Evolutionary conservation across 1,140 invertebrate species (phyloP).

Genomic region (Rhopalosiphum maidis): DNA sequence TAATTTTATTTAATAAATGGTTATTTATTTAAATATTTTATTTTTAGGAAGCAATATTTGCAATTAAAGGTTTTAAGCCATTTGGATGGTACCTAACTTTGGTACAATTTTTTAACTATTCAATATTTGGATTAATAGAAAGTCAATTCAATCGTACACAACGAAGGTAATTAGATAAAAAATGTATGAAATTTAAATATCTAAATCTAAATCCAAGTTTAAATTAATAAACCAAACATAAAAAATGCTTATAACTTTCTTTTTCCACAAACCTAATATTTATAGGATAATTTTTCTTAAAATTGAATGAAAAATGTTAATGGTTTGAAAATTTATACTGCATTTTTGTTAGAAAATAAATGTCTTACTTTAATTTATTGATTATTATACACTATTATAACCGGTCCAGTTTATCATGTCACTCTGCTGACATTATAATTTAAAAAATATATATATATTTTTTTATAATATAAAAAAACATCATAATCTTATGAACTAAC

Average conservation of each 20-base stretch:
- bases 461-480: too few relatives aligned
- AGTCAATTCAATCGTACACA: slow-evolving; percentile 70
- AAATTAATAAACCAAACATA: not conserved
- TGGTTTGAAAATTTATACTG: too few relatives aligned
- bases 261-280: too few relatives aligned
- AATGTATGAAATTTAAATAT: not conserved
- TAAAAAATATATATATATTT: too few relatives aligned
- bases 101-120: slow-evolving; percentile 89
- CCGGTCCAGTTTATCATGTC: too few relatives aligned
- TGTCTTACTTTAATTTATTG: not conserved
- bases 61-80: slow-evolving; percentile 83
- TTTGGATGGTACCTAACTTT: slow-evolving; percentile 93
- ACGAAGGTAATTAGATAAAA: slow-evolving; percentile 70
- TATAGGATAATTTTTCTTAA: too few relatives aligned
- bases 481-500: too few relatives aligned
- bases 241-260: too few relatives aligned
- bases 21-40: slow-evolving; percentile 58
- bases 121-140: slow-evolving; percentile 81
- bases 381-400: not conserved
- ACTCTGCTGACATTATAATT: too few relatives aligned
- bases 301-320: too few relatives aligned
- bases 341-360: not conserved
- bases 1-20: not conserved
- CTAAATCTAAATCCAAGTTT: not conserved
- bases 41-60: slow-evolving; percentile 86